Evolutionary conservation across 2,113 vertebrate genomes (phyloP).

Genomic region (Erythrocebus patas): DNA sequence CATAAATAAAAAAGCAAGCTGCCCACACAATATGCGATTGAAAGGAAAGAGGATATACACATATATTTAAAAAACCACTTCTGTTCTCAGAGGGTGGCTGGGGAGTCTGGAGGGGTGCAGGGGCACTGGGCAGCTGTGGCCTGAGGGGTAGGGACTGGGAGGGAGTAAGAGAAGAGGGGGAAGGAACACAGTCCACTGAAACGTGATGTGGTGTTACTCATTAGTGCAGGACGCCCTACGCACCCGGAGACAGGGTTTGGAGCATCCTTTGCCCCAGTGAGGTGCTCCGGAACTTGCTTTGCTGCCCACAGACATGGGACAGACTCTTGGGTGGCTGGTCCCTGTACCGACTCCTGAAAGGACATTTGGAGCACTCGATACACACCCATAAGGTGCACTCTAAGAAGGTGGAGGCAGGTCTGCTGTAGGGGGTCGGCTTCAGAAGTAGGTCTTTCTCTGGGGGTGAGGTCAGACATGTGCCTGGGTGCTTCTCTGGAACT

Average conservation of each 20-base stretch:
- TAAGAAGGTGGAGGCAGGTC: neutral
- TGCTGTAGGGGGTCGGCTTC: neutral
- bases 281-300: rapidly evolving
- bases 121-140: neutral
- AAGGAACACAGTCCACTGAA: neutral
- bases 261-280: neutral
- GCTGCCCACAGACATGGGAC: neutral
- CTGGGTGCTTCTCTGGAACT: neutral
- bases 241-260: neutral
- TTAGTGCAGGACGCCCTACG: no score
- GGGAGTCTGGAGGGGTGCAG: neutral
- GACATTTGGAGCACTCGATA: no score
- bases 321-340: neutral
- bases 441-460: neutral
- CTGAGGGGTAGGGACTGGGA: neutral
- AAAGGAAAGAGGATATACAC: neutral
- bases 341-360: neutral
- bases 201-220: neutral
- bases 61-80: neutral
- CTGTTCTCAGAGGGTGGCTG: neutral
- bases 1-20: neutral
- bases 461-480: neutral
- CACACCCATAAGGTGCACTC: neutral
- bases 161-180: no score
- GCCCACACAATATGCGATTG: rapidly evolving